These are phyloP conservation scores for Brachionus rubens DNA, from an alignment of 1,140 invertebrate species.

Conservation along the genomic window DNA sequence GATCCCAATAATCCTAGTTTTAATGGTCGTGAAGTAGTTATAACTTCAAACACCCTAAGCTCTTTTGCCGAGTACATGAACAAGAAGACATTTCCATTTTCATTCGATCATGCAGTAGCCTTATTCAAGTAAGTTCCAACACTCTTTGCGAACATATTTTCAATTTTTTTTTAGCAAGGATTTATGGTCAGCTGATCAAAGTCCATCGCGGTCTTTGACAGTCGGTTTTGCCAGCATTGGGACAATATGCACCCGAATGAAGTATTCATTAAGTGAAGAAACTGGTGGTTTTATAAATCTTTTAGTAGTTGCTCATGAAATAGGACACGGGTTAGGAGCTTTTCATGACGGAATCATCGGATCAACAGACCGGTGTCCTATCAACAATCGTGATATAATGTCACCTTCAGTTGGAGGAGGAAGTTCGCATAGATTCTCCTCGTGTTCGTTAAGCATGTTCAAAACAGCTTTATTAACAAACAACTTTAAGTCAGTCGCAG, in stretches of 20 bases:
- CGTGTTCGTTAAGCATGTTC: slow-evolving; percentile 16
- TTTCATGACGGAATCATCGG: slow-evolving; percentile 24
- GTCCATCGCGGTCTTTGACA: not conserved
- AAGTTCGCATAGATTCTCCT: not conserved
- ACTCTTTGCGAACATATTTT: not conserved
- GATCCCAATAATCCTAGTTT: not conserved
- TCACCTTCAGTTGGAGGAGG: not conserved
- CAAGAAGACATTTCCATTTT: not conserved
- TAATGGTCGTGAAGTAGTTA: not conserved
- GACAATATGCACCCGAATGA: not conserved
- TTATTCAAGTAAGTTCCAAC: slow-evolving; percentile 2
- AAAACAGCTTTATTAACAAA: not conserved
- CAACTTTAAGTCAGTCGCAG: not conserved
- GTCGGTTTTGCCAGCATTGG: slow-evolving; percentile 29
- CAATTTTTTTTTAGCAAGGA: slow-evolving; percentile 13
- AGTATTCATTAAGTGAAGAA: slow-evolving; percentile 23
- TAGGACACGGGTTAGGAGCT: not conserved
- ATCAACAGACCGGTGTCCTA: not conserved
- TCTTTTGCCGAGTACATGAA: slow-evolving; percentile 28
- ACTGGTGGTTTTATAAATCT: slow-evolving; percentile 1
- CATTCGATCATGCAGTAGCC: slow-evolving; percentile 11
- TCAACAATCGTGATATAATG: not conserved
- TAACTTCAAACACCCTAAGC: not conserved
- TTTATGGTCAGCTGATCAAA: not conserved
- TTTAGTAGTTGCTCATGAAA: slow-evolving; percentile 35